Conservation (phyloP, 1,140 invertebrate species). For the Micrasema minimum region DNA sequence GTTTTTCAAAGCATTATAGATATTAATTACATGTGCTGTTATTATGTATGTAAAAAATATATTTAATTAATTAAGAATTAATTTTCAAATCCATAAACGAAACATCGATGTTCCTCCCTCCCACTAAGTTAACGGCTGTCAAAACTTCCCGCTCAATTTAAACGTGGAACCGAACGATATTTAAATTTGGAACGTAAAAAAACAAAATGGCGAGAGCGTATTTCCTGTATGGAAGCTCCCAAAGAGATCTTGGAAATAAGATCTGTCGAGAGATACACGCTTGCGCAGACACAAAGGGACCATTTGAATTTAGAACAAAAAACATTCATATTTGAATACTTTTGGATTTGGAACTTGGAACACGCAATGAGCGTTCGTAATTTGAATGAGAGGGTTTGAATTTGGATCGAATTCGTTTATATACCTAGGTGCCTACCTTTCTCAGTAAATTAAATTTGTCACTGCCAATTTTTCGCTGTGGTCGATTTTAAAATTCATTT, state of each 20-base stretch:
- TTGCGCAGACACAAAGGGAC: slow-evolving; percentile 34
- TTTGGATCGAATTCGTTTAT: neutral
- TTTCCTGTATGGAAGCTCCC: slow-evolving; percentile 31
- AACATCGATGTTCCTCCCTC: slow-evolving; percentile 1
- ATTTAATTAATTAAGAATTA: too few species aligned
- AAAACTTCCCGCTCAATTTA: slow-evolving; percentile 46
- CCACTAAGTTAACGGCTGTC: slow-evolving; percentile 43
- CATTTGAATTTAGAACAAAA: slow-evolving; percentile 37
- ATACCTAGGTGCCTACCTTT: too few species aligned
- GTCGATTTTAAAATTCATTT: too few species aligned
- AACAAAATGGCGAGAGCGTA: slow-evolving; percentile 39
- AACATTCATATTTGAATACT: slow-evolving; percentile 23
- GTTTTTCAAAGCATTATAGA: too few species aligned
- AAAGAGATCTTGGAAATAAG: slow-evolving; percentile 27
- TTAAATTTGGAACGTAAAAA: slow-evolving; percentile 44
- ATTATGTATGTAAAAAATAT: too few species aligned
- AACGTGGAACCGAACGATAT: slow-evolving; percentile 43
- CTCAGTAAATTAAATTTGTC: too few species aligned
- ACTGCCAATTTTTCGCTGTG: too few species aligned
- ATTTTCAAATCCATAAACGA: too few species aligned
- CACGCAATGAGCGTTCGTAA: neutral
- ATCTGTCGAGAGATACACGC: slow-evolving; percentile 14
- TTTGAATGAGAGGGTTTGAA: neutral
- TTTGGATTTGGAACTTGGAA: slow-evolving; percentile 10
- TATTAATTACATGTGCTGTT: too few species aligned